Conservation (phyloP, 2,797 vertebrate species). For the Acanthornis magna region DNA sequence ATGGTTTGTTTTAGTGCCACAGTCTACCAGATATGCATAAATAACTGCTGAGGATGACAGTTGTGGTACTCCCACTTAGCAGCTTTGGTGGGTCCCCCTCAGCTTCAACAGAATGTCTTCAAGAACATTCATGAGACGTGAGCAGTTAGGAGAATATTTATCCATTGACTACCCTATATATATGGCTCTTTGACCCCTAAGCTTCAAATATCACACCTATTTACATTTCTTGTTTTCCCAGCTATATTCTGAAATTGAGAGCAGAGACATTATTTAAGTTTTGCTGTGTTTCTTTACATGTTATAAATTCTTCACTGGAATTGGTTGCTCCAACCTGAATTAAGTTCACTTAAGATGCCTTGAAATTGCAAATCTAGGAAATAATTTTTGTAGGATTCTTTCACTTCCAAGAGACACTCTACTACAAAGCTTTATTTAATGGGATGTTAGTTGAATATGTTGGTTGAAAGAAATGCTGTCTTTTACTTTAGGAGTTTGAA, state of each 20-base stretch:
- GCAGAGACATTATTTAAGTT: not conserved
- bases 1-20: not conserved
- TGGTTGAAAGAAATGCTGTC: not conserved
- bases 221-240: not conserved
- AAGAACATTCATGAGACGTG: not conserved
- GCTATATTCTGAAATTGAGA: not conserved
- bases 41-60: not conserved
- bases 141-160: not conserved
- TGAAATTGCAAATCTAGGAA: not conserved
- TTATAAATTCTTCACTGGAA: not conserved
- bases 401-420: not conserved
- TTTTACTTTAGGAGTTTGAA: not conserved
- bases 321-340: not conserved
- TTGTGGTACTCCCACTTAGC: conserved; percentile 33
- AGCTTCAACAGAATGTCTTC: not conserved
- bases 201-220: not conserved
- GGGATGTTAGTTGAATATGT: not conserved
- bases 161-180: not conserved
- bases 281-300: not conserved
- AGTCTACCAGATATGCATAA: not conserved
- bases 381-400: not conserved
- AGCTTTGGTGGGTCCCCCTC: conserved; percentile 2
- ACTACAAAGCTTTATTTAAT: not conserved
- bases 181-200: not conserved
- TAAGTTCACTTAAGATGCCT: not conserved